Conservation (phyloP, 2,113 vertebrate genomes). For the Cyprinodon tularosa region DNA sequence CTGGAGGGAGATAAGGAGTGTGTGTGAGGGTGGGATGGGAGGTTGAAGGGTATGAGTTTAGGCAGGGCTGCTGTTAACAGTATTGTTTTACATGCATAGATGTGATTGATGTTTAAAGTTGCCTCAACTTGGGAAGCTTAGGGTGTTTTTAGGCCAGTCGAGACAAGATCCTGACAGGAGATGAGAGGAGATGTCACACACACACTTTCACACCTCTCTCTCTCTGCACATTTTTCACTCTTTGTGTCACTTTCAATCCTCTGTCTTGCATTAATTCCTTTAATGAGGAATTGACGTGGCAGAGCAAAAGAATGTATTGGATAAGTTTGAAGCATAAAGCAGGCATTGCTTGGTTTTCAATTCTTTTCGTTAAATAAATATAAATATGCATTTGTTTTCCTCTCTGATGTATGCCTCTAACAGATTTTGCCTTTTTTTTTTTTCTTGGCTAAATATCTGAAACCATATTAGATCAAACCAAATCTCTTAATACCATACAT, state of each 20-base stretch:
- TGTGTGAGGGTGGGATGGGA: conserved; percentile 22
- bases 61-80: conserved; percentile 24
- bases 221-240: conserved; percentile 54
- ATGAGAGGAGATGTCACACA: conserved; percentile 72
- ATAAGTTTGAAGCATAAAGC: neutral
- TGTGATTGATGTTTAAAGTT: conserved; percentile 60
- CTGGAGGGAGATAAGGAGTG: conserved; percentile 20
- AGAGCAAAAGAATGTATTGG: neutral
- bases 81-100: conserved; percentile 50
- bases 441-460: too few species aligned
- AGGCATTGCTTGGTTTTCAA: neutral
- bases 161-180: conserved; percentile 71
- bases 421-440: neutral
- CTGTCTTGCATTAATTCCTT: conserved; percentile 35
- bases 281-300: neutral
- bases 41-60: conserved; percentile 38
- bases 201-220: conserved; percentile 29
- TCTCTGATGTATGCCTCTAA: neutral
- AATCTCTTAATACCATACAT: too few species aligned
- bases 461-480: too few species aligned
- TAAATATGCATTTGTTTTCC: neutral
- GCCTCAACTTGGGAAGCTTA: conserved; percentile 38
- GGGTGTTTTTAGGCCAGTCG: conserved; percentile 68
- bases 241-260: conserved; percentile 53
- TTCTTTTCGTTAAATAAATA: neutral